Conservation (phyloP, 2,797 vertebrate genomes). For the Urophycis tenuis region DNA sequence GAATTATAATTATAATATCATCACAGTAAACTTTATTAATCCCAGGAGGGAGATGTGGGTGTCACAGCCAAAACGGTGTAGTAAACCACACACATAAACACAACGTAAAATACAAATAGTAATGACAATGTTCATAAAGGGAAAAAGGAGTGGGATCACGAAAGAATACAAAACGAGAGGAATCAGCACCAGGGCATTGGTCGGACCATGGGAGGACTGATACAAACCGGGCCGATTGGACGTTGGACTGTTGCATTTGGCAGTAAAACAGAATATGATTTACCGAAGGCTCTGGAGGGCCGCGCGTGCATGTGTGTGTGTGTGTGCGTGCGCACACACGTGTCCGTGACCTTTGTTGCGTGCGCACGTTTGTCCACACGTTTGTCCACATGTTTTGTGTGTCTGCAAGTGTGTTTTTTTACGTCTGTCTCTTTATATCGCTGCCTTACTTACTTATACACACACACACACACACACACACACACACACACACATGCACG, state of each 20-base stretch:
- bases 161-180: slow-evolving; percentile 11
- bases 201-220: slow-evolving; percentile 80
- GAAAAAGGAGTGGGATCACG: not conserved
- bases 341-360: not conserved
- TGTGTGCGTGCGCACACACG: not conserved
- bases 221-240: slow-evolving; percentile 91
- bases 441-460: not conserved
- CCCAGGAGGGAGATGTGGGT: not conserved
- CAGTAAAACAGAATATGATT: slow-evolving; percentile 98
- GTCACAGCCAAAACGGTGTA: not conserved
- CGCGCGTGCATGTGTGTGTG: slow-evolving; percentile 75
- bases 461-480: slow-evolving; percentile 5
- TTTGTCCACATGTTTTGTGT: too few relatives aligned
- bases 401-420: not conserved
- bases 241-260: slow-evolving; percentile 97
- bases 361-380: not conserved
- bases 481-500: slow-evolving; percentile 7
- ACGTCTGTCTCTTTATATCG: not conserved
- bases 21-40: not conserved
- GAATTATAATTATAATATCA: not conserved
- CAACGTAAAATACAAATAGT: not conserved
- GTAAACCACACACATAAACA: not conserved
- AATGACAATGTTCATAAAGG: not conserved
- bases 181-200: slow-evolving; percentile 67
- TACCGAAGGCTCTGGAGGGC: slow-evolving; percentile 96